A percentile compares a stretch with the other conserved stretches of the same genome.
Conservation (phyloP, 2,888 invertebrate species). For the Philhelius pedissequus region DNA sequence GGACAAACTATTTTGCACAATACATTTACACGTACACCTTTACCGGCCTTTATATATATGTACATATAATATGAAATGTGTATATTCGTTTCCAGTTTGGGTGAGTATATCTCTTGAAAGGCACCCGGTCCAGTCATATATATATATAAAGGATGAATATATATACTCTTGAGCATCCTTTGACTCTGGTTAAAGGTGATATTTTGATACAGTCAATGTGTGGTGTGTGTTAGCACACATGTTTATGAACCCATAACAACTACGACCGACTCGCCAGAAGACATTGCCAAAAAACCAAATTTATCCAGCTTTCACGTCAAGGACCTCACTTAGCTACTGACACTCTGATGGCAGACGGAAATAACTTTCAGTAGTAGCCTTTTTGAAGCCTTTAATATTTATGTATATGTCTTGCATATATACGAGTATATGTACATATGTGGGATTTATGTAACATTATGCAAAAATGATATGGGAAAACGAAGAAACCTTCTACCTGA, state of each 20-base stretch:
- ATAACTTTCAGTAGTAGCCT: slow-evolving; percentile 50
- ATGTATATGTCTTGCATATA: not conserved
- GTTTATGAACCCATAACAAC: slow-evolving; percentile 41
- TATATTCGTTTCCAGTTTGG: not conserved
- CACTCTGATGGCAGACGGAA: slow-evolving; percentile 34
- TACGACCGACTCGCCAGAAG: slow-evolving; percentile 27
- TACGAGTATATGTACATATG: not conserved
- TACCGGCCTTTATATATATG: not conserved
- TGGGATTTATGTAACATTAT: not conserved
- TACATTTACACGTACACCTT: not conserved
- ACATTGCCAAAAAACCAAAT: slow-evolving; percentile 40
- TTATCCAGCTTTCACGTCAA: slow-evolving; percentile 13
- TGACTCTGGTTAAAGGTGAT: slow-evolving; percentile 28
- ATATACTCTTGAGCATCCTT: not conserved
- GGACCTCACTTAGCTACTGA: not conserved
- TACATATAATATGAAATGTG: not conserved
- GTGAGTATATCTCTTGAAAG: slow-evolving; percentile 26
- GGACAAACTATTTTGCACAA: slow-evolving; percentile 38
- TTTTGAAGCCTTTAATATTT: slow-evolving; percentile 10
- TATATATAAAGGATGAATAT: not conserved
- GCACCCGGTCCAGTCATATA: not conserved
- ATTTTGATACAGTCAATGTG: slow-evolving; percentile 5
- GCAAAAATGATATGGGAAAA: not conserved
- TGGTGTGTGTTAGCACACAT: slow-evolving; percentile 29
- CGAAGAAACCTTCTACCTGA: not conserved